phyloP scores from a whole-genome alignment of 2,888 invertebrate genomes.

The Gastracanthus pulcherrimus region DNA sequence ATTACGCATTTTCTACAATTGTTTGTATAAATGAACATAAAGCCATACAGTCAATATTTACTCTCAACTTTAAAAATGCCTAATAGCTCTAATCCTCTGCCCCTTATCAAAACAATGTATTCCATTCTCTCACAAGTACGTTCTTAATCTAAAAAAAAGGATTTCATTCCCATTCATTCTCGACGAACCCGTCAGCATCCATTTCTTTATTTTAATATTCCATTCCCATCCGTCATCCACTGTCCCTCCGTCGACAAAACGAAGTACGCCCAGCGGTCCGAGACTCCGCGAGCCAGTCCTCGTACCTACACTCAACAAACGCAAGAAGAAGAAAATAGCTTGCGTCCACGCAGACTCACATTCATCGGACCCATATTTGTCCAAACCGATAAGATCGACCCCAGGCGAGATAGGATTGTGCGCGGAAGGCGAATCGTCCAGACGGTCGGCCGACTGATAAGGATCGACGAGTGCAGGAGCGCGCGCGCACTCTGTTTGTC shows the following conservation, averaged over 20 bases:
- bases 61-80: conserved; percentile 1
- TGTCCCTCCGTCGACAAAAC: conserved; percentile 10
- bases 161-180: conserved; percentile 37
- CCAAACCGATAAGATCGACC: conserved; percentile 69
- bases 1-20: too few species aligned
- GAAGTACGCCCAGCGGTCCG: conserved; percentile 33
- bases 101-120: too few species aligned
- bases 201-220: conserved; percentile 27
- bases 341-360: too few species aligned
- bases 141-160: conserved; percentile 37
- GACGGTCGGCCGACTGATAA: conserved; percentile 32
- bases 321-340: too few species aligned
- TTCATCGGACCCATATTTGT: conserved; percentile 68
- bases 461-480: conserved; percentile 58
- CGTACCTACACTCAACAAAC: too few species aligned
- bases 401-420: conserved; percentile 74
- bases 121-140: background rate
- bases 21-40: too few species aligned
- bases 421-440: too few species aligned
- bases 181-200: background rate
- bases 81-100: conserved; percentile 9
- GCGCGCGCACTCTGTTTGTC: conserved; percentile 52
- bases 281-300: too few species aligned
- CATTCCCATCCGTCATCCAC: background rate
- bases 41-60: background rate